phyloP scores from a whole-genome alignment of 2,113 vertebrate genomes.

The Phaethon lepturus region DNA sequence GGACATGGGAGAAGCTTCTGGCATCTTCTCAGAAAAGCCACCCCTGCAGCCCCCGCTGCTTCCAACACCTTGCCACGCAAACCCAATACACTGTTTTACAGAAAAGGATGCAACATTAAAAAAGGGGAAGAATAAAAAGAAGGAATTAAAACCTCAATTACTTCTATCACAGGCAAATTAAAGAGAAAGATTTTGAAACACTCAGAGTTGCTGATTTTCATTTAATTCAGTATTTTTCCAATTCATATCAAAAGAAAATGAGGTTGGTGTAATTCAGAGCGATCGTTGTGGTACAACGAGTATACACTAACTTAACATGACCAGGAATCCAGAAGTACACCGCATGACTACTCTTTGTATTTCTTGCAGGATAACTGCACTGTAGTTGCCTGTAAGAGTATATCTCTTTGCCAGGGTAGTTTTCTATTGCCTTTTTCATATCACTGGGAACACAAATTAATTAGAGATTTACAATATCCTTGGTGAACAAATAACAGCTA shows the following conservation, averaged over 20 bases:
- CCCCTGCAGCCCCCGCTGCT: too few species aligned
- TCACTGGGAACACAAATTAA: background rate
- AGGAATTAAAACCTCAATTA: background rate
- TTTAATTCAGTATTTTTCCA: background rate
- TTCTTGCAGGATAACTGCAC: background rate
- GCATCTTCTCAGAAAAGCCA: too few species aligned
- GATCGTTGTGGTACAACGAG: rapidly evolving
- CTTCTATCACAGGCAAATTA: background rate
- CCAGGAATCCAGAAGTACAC: background rate
- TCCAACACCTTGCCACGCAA: too few species aligned
- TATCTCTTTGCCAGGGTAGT: background rate
- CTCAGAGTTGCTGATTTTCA: background rate
- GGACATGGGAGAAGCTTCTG: too few species aligned
- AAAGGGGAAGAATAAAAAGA: background rate
- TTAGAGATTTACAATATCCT: background rate
- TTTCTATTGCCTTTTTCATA: background rate
- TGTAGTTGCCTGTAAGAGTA: background rate
- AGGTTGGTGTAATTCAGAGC: background rate
- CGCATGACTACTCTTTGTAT: background rate
- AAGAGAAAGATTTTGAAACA: background rate
- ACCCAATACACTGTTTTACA: background rate
- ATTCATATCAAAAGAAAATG: background rate
- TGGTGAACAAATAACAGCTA: background rate
- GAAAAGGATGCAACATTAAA: background rate
- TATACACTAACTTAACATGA: background rate